Conservation (phyloP, 2,797 vertebrate genomes). For the Sciurus vulgaris region DNA sequence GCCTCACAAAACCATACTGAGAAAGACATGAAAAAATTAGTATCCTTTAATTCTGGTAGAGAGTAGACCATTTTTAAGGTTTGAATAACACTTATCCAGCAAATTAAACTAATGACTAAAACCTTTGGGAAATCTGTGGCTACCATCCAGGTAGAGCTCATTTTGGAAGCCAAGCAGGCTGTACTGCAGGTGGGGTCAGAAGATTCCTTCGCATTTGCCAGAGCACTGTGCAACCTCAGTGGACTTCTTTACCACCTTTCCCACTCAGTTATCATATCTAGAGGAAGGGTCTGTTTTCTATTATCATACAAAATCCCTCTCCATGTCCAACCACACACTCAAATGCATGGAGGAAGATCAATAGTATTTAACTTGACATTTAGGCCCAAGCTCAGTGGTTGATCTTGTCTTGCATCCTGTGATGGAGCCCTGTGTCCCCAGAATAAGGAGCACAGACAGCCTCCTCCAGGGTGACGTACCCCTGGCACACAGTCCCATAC, state of each 20-base stretch:
- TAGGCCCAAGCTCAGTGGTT: too few species aligned
- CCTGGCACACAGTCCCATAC: neutral
- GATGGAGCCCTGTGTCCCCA: neutral
- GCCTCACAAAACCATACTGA: neutral
- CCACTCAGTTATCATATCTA: neutral
- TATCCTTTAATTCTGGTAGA: neutral
- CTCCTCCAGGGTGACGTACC: neutral
- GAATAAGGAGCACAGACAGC: neutral
- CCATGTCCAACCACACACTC: neutral
- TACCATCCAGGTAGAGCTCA: too few species aligned
- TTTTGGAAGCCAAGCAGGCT: fast-evolving
- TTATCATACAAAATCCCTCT: neutral
- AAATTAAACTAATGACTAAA: neutral
- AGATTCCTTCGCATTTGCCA: neutral
- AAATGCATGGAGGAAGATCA: neutral
- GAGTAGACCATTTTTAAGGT: neutral
- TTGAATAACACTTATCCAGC: neutral
- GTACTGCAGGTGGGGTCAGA: neutral
- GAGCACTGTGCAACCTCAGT: neutral
- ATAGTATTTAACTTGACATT: too few species aligned
- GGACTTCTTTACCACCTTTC: neutral
- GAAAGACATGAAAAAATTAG: neutral
- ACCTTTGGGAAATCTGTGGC: neutral
- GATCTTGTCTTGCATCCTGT: too few species aligned
- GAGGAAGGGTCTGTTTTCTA: neutral